Conservation (phyloP, 2,888 invertebrate genomes). For the Junonia oenone region DNA sequence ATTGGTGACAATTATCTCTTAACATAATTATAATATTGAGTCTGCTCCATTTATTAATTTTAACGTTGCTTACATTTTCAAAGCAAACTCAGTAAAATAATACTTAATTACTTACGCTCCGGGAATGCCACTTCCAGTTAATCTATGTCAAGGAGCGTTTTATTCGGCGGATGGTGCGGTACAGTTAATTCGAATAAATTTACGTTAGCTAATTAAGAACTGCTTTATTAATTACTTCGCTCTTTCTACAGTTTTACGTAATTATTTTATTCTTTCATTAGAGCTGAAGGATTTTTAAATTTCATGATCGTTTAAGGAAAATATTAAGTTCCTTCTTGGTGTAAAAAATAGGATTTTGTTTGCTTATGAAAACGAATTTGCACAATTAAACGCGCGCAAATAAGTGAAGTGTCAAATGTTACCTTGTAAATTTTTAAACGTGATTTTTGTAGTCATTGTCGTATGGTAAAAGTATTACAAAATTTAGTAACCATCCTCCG, state of each 20-base stretch:
- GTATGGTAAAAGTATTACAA: no score
- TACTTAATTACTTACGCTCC: neutral
- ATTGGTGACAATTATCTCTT: no score
- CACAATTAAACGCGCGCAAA: neutral
- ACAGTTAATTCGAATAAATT: slow-evolving; percentile 51
- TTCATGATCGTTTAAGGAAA: neutral
- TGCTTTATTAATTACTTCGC: slow-evolving; percentile 61
- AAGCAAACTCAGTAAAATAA: neutral
- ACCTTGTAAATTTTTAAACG: no score
- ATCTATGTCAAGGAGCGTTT: slow-evolving; percentile 2
- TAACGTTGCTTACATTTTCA: no score
- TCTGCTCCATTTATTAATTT: no score
- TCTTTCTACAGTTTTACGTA: slow-evolving; percentile 18
- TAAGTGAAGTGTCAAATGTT: no score
- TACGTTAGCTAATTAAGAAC: slow-evolving; percentile 56
- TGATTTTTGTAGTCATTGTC: no score
- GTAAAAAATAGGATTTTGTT: neutral
- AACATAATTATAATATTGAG: no score
- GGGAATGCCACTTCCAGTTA: slow-evolving; percentile 19
- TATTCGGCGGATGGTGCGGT: slow-evolving; percentile 16
- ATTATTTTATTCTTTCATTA: slow-evolving; percentile 12
- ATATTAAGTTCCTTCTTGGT: neutral
- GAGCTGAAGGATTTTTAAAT: slow-evolving; percentile 7
- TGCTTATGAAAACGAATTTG: neutral
- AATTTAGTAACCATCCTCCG: no score